Evolutionary conservation across 2,888 invertebrate species (phyloP).

Genomic region (Orgyia antiqua): DNA sequence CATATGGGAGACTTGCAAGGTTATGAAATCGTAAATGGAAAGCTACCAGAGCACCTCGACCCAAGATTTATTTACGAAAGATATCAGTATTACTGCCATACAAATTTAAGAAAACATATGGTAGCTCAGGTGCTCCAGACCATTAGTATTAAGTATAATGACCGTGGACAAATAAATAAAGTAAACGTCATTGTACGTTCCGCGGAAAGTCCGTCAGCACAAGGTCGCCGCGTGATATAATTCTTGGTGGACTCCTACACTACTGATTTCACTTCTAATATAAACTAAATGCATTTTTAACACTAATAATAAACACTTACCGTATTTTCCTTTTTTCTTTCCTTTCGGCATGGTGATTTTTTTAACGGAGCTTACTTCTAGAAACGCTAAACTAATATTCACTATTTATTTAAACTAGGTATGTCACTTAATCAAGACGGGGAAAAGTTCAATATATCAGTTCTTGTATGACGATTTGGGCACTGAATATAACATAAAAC

Average conservation of each 20-base stretch:
- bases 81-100: neutral
- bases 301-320: slow-evolving; percentile 57
- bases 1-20: slow-evolving; percentile 21
- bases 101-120: slow-evolving; percentile 36
- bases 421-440: slow-evolving; percentile 85
- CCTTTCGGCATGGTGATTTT: slow-evolving; percentile 85
- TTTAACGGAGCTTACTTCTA: slow-evolving; percentile 36
- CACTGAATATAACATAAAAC: slow-evolving; percentile 85
- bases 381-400: slow-evolving; percentile 77
- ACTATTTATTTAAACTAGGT: slow-evolving; percentile 65
- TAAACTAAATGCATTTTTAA: slow-evolving; percentile 10
- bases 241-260: slow-evolving; percentile 49
- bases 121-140: slow-evolving; percentile 17
- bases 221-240: slow-evolving; percentile 74
- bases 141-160: slow-evolving; percentile 30
- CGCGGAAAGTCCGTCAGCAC: slow-evolving; percentile 57
- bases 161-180: slow-evolving; percentile 46
- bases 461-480: slow-evolving; percentile 83
- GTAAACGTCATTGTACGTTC: slow-evolving; percentile 47
- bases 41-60: slow-evolving; percentile 3
- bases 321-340: slow-evolving; percentile 85
- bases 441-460: slow-evolving; percentile 85
- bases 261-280: slow-evolving; percentile 18
- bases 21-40: slow-evolving; percentile 22
- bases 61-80: slow-evolving; percentile 3